Evolutionary conservation across 2,888 invertebrate species (phyloP), one percentile per base, ranked within the genome.

Genomic region (Tethea ocularis): DNA sequence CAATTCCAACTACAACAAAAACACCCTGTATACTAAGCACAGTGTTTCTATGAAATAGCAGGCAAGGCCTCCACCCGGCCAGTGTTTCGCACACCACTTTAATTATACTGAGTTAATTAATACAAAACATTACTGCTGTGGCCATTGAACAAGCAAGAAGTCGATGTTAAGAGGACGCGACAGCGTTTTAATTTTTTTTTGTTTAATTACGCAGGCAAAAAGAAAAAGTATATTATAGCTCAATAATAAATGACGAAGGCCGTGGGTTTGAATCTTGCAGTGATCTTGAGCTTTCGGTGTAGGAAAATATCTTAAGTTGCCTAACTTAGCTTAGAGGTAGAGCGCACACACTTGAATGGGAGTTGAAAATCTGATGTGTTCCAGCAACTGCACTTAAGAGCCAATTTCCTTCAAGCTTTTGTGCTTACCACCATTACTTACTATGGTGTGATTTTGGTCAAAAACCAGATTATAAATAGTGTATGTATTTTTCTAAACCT

Each of bases 91-190:
- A 81, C 83, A 84, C 83, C 82, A 82, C 84, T 86, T 88, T 86
- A 88, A 91, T 92, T 93, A 91, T 88, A 83, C 89, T 56, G 80
- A 89, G 79, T 86, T 86, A 89, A 89, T 89, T 89, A 89, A 89
- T 89, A 88, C 87, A 86, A 88, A 89, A 87, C 89, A 87, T 89
- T 85, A 82, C 78, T 62, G 59, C 57, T 69, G 61, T 59, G 80
- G 86, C 86, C 68, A 68, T 52, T 41, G 66, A 77, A 71, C 20
- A 0, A 52, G 75, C 74, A 74, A 41, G 1, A 20, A 23, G 56
- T 8, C n/a, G 36, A 51, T 4, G 33, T 10, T 10, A 46, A 52
- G 22, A 20, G 10, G 26, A 17, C 15, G 29, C 22, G 36, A 10
- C 20, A 53, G 53, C 29, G 53, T 24, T 52, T 52, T 23, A 24